phyloP scores from a whole-genome alignment of 2,797 vertebrate genomes.

The Gymnothorax reevesii region DNA sequence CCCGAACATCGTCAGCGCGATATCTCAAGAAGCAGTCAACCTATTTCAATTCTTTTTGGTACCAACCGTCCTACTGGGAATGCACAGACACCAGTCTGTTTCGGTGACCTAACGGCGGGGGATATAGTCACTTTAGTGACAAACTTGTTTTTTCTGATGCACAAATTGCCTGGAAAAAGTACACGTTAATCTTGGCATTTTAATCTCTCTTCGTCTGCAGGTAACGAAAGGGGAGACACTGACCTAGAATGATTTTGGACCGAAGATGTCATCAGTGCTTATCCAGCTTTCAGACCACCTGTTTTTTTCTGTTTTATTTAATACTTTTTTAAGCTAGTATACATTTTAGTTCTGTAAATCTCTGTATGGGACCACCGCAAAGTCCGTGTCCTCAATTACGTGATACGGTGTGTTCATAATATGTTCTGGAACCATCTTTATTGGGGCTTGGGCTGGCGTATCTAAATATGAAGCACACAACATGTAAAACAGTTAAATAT shows the following conservation, averaged over 20 bases:
- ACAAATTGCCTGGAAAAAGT: not conserved
- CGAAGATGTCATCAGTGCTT: not conserved
- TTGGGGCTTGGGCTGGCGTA: not conserved
- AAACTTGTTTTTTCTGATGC: not conserved
- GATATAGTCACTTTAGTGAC: too few relatives aligned
- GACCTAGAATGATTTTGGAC: constrained; percentile 58
- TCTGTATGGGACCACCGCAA: constrained; percentile 18
- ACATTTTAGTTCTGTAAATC: constrained; percentile 15
- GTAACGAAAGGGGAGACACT: constrained; percentile 80
- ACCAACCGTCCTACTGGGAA: too few relatives aligned
- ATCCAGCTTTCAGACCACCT: not conserved
- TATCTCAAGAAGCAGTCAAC: too few relatives aligned
- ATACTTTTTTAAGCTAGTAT: constrained; percentile 11
- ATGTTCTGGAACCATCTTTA: not conserved
- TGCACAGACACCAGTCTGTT: too few relatives aligned
- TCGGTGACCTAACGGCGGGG: too few relatives aligned
- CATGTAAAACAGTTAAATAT: not conserved
- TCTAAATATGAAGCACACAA: not conserved
- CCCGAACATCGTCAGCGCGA: too few relatives aligned
- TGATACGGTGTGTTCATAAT: not conserved
- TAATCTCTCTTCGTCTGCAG: constrained; percentile 56
- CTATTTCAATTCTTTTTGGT: too few relatives aligned
- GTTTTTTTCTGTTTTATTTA: constrained; percentile 29
- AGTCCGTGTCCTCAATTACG: not conserved
- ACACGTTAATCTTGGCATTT: not conserved